Evolutionary conservation across 2,888 invertebrate species (phyloP).

Genomic region (Leucoptera coffeella): DNA sequence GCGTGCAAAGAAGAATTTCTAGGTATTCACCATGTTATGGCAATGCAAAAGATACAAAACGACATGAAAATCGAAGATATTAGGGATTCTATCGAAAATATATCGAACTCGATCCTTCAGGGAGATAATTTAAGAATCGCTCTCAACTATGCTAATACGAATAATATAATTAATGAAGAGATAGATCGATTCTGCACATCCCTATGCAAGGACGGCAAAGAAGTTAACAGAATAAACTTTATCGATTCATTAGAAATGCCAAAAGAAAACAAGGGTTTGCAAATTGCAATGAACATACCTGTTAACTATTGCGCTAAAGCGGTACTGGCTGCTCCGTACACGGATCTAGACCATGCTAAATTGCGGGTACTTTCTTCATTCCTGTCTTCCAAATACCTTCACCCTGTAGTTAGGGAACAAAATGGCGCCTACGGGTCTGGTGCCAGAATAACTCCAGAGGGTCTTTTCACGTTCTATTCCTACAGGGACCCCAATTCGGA

Average conservation of each 20-base stretch:
- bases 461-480: slow-evolving; percentile 79
- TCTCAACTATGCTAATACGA: slow-evolving; percentile 54
- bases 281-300: slow-evolving; percentile 80
- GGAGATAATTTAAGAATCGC: slow-evolving; percentile 62
- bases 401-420: slow-evolving; percentile 81
- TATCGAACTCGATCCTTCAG: slow-evolving; percentile 59
- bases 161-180: slow-evolving; percentile 13
- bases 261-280: slow-evolving; percentile 54
- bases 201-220: slow-evolving; percentile 20
- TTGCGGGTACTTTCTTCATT: slow-evolving; percentile 71
- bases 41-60: slow-evolving; percentile 71
- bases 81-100: slow-evolving; percentile 55
- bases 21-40: slow-evolving; percentile 74
- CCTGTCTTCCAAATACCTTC: slow-evolving; percentile 74
- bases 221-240: slow-evolving; percentile 46
- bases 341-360: slow-evolving; percentile 69
- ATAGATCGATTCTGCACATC: slow-evolving; percentile 22
- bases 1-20: slow-evolving; percentile 65
- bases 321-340: slow-evolving; percentile 71
- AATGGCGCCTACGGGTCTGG: slow-evolving; percentile 94
- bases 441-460: slow-evolving; percentile 63
- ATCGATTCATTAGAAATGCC: slow-evolving; percentile 37
- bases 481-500: slow-evolving; percentile 86
- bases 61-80: slow-evolving; percentile 56
- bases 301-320: slow-evolving; percentile 83